These are phyloP conservation scores for Eutolmus rufibarbis DNA, from an alignment of 2,888 invertebrate genomes.

Conservation along the genomic window DNA sequence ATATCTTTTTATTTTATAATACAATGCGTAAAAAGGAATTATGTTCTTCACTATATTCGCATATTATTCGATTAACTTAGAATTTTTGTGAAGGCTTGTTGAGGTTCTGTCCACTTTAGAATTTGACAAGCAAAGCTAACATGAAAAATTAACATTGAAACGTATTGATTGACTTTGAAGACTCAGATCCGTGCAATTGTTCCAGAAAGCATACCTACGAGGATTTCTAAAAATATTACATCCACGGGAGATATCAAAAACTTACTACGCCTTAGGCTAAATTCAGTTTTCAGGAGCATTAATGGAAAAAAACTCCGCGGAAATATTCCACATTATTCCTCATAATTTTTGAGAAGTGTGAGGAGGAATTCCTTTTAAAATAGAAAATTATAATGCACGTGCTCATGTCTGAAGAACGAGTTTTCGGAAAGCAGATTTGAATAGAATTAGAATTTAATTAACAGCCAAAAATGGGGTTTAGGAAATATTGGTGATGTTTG, in stretches of 20 bases:
- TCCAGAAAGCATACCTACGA: not conserved
- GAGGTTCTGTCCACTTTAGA: not conserved
- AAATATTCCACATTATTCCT: not conserved
- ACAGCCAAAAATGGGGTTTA: not conserved
- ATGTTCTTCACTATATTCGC: no score
- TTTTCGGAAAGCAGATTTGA: not conserved
- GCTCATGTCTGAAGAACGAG: not conserved
- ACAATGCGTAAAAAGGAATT: no score
- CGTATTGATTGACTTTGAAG: not conserved
- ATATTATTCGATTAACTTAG: no score
- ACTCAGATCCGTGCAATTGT: not conserved
- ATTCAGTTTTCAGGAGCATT: no score
- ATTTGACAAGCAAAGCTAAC: not conserved
- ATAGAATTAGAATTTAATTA: not conserved
- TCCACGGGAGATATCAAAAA: not conserved
- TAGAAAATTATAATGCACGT: not conserved
- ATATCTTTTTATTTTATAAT: no score
- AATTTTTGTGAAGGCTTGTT: no score
- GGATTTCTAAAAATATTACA: not conserved
- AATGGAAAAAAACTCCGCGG: not conserved
- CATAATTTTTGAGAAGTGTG: not conserved
- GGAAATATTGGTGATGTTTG: not conserved
- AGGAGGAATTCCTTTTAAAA: not conserved
- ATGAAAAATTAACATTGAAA: not conserved
- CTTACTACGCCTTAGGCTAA: no score